phyloP scores from a whole-genome alignment of 1,140 invertebrate genomes.

The Pachypeltis micranthus region DNA sequence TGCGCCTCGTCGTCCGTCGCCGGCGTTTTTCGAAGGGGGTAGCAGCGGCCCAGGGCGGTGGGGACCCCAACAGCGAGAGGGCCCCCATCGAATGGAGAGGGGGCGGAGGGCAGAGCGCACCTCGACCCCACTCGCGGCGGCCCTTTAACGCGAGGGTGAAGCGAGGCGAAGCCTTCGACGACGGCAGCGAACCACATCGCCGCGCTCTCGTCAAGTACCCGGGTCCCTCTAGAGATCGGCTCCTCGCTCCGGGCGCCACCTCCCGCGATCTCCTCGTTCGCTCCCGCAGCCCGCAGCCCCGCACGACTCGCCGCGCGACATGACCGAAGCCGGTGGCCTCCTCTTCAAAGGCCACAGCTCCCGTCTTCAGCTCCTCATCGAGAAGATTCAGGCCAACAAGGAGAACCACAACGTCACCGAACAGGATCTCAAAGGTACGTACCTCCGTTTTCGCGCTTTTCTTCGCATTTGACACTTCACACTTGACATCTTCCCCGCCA shows the following conservation, averaged over 20 bases:
- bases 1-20: too few relatives aligned
- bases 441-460: neutral
- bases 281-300: neutral
- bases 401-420: conserved; percentile 43
- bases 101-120: conserved; percentile 16
- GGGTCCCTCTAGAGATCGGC: neutral
- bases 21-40: too few relatives aligned
- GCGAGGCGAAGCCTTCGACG: neutral
- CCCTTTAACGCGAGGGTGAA: too few relatives aligned
- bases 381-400: conserved; percentile 72
- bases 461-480: too few relatives aligned
- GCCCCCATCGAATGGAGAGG: too few relatives aligned
- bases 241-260: neutral
- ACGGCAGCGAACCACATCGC: neutral
- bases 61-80: conserved; percentile 19
- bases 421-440: conserved; percentile 40
- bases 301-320: neutral
- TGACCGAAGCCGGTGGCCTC: conserved; percentile 38
- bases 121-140: conserved; percentile 19
- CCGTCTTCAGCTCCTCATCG: conserved; percentile 63
- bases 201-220: neutral
- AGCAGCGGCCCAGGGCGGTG: conserved; percentile 29
- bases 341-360: conserved; percentile 70
- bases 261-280: neutral
- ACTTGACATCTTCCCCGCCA: too few relatives aligned